These are phyloP conservation scores for Drosophila triauraria DNA, from an alignment of 1,140 invertebrate species.

Conservation along the genomic window DNA sequence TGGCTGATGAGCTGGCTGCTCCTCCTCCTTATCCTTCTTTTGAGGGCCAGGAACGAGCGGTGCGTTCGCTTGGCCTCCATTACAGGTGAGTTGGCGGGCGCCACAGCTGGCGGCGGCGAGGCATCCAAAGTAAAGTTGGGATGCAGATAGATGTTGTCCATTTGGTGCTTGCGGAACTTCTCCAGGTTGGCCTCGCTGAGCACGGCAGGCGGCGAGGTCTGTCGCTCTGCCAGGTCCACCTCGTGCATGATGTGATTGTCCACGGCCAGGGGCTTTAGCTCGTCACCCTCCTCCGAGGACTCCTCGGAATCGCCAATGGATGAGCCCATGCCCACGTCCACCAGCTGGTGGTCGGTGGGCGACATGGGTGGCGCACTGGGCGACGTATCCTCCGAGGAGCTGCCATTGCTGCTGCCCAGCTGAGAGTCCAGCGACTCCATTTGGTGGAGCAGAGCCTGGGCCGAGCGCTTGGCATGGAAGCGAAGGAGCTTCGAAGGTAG, in stretches of 20 bases:
- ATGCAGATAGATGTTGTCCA: slow-evolving; percentile 82
- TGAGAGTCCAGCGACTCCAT: slow-evolving; percentile 74
- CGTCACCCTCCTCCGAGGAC: slow-evolving; percentile 79
- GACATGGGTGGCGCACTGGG: slow-evolving; percentile 70
- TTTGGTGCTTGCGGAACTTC: slow-evolving; percentile 75
- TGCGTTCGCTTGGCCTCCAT: slow-evolving; percentile 64
- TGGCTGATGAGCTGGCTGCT: slow-evolving; percentile 19
- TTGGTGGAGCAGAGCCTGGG: slow-evolving; percentile 71
- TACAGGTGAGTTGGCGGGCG: slow-evolving; percentile 64
- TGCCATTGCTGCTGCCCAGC: slow-evolving; percentile 70
- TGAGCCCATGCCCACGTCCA: slow-evolving; percentile 80
- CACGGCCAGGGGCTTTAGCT: slow-evolving; percentile 79
- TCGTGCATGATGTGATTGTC: slow-evolving; percentile 80
- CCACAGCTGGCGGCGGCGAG: slow-evolving; percentile 70
- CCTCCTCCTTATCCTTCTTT: slow-evolving; percentile 64
- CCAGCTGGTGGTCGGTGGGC: slow-evolving; percentile 60
- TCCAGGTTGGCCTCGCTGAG: slow-evolving; percentile 78
- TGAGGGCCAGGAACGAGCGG: slow-evolving; percentile 74
- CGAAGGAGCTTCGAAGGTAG: slow-evolving; percentile 75
- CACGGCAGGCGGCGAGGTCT: slow-evolving; percentile 48
- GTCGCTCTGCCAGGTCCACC: slow-evolving; percentile 40
- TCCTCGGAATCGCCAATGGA: slow-evolving; percentile 80
- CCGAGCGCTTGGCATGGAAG: slow-evolving; percentile 73
- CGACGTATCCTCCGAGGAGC: slow-evolving; percentile 39
- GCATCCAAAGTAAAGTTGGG: slow-evolving; percentile 73